Conservation (phyloP, 2,888 invertebrate species). For the Drymonia ruficornis region DNA sequence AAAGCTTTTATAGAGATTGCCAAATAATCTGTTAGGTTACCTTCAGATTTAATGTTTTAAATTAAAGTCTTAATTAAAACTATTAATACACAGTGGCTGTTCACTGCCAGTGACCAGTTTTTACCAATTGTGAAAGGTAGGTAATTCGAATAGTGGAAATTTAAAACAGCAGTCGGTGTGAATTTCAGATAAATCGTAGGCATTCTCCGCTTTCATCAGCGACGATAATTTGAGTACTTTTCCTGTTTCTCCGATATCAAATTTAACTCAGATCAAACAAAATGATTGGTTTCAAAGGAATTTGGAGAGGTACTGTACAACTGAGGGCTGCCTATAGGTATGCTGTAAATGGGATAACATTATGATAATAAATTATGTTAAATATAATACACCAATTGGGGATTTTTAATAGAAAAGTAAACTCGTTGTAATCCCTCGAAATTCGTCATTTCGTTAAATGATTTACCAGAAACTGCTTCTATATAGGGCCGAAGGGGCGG, state of each 20-base stretch:
- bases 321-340: neutral
- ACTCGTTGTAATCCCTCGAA: constrained; percentile 36
- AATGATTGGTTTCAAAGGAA: neutral
- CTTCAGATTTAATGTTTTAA: too few species aligned
- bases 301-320: neutral
- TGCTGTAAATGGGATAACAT: neutral
- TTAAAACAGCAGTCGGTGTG: neutral
- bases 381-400: neutral
- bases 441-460: constrained; percentile 47
- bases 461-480: constrained; percentile 43
- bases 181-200: neutral
- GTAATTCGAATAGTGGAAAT: neutral
- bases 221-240: neutral
- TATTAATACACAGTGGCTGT: too few species aligned
- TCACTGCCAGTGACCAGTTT: too few species aligned
- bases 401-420: constrained; percentile 24
- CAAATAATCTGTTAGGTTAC: too few species aligned
- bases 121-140: too few species aligned
- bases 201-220: neutral
- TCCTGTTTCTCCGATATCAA: constrained; percentile 1
- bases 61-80: too few species aligned
- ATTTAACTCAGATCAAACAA: neutral
- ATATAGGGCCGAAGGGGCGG: constrained; percentile 43
- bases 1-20: too few species aligned
- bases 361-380: neutral